Percentiles rank a stretch among this genome's conserved stretches.
phyloP scores from a whole-genome alignment of 2,888 invertebrate species.

The Synergus itoensis region DNA sequence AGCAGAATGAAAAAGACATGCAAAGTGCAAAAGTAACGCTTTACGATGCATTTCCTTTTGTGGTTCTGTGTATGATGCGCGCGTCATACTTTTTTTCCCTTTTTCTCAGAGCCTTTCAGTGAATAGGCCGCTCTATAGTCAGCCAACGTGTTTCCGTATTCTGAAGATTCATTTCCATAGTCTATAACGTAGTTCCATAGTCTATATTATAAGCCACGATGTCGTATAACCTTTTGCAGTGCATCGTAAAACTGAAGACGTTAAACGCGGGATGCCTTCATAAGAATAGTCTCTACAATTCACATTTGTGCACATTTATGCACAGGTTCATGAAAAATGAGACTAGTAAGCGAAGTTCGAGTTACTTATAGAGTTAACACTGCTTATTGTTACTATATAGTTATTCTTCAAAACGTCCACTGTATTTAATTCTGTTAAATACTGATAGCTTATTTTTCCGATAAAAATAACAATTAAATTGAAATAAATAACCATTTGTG shows the following conservation, averaged over 20 bases:
- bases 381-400: too few relatives aligned
- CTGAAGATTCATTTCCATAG: constrained; percentile 38
- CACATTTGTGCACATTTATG: background rate
- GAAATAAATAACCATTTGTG: background rate
- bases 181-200: constrained; percentile 19
- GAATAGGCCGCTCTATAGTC: constrained; percentile 33
- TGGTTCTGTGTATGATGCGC: constrained; percentile 14
- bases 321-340: background rate
- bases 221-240: constrained; percentile 1
- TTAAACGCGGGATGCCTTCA: background rate
- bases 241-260: constrained; percentile 21
- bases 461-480: too few relatives aligned
- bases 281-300: background rate
- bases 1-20: background rate
- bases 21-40: background rate
- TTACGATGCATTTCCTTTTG: constrained; percentile 25
- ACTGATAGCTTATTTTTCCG: too few relatives aligned
- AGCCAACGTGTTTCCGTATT: constrained; percentile 37
- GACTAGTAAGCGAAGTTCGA: background rate
- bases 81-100: background rate
- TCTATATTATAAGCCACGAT: constrained; percentile 6
- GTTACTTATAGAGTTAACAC: too few relatives aligned
- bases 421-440: too few relatives aligned
- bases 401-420: too few relatives aligned
- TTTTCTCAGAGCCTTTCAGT: constrained; percentile 13